A percentile compares a stretch with the other conserved stretches of the same genome.
phyloP scores from a whole-genome alignment of 2,113 vertebrate genomes.

The Apodemus sylvaticus region DNA sequence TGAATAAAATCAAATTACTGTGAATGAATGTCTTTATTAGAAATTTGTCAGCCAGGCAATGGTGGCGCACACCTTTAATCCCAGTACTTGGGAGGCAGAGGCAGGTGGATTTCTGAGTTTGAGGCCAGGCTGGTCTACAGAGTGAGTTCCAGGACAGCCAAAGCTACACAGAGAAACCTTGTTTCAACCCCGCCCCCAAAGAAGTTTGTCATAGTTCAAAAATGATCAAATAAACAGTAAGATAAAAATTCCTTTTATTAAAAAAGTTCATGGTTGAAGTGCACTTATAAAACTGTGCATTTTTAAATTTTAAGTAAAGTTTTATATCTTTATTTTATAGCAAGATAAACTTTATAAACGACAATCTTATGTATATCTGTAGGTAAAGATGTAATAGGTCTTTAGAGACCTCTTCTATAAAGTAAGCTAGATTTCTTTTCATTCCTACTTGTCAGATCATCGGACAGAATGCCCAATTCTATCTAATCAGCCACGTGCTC shows the following conservation, averaged over 20 bases:
- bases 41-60: not conserved
- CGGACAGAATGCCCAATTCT: not conserved
- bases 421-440: not conserved
- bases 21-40: not conserved
- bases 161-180: too few species aligned
- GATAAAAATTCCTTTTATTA: not conserved
- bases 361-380: not conserved
- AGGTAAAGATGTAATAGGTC: not conserved
- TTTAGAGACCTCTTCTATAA: not conserved
- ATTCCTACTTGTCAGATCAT: not conserved
- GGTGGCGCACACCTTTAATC: too few species aligned
- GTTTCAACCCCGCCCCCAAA: too few species aligned
- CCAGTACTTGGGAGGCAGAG: too few species aligned
- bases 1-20: conserved; percentile 32
- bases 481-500: not conserved
- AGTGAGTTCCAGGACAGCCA: too few species aligned
- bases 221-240: not conserved
- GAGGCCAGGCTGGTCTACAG: too few species aligned
- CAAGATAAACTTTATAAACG: not conserved
- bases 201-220: conserved; percentile 10
- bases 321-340: not conserved
- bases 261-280: not conserved
- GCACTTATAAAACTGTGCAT: not conserved
- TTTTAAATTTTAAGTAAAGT: not conserved
- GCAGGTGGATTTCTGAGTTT: too few species aligned